Evolutionary conservation across 2,113 vertebrate genomes (phyloP), one percentile per base, ranked within the genome.

Genomic region (Trematomus loennbergii): DNA sequence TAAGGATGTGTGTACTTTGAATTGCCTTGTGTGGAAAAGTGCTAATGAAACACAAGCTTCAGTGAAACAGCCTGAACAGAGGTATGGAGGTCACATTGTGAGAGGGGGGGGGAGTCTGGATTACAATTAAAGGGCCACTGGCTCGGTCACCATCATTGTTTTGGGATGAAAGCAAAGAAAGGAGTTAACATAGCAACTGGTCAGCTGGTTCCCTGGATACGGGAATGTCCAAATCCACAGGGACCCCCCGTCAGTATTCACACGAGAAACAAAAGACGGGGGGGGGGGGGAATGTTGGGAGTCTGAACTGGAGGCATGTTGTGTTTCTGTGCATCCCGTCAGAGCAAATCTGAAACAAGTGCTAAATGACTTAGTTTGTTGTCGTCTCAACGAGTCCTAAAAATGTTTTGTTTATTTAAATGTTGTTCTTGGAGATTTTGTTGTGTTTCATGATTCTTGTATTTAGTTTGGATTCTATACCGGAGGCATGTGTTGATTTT

Each of bases 111-210:
- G 74, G n/a, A 62, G 62, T 36, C 3, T 3, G 33, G 33, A 5
- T 22, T 22, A 22, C 2, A 22, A 81, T 81, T 87, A 86, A 87
- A 76, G 75, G 82, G 89, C 79, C 49, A 81, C 87, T 33, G 84
- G 79, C 75, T 78, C 73, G 78, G 64, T 88, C 83, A 66, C 55
- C 58, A 50, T 80, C 80, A 73, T 89, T 88, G 87, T 87, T 85
- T 70, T 29, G 50, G 76, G 66, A 78, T 87, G 68, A 89, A 92
- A 88, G 83, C 81, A 88, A 78, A 72, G 86, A 88, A 84, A 86
- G 18, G 81, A 43, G 73, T 91, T 93, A 80, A 72, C 93, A 92
- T 91, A 72, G 93, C 84, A 92, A 93, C 91, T n/a, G 20, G 86
- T 93, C 86, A 89, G 90, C 89, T 90, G 91, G 85, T 93, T 83